Base-by-base conservation (phyloP, 1,140 invertebrate genomes). In the Caenorhabditis tropicalis region DNA sequence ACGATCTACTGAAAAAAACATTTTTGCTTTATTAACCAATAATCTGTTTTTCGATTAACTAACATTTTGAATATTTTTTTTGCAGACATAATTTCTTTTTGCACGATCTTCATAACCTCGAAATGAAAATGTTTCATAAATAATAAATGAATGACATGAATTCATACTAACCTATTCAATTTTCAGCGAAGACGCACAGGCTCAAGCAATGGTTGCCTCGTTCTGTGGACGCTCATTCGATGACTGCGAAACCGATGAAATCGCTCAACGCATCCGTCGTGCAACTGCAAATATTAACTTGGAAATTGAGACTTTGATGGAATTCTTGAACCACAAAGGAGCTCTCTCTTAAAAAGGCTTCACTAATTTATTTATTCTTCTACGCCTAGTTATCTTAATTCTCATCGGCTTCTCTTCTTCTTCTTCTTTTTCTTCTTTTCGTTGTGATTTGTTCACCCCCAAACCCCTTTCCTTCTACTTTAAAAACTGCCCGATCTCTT, bases 191-290 rank as follows among this genome's bases (percentile, higher is more conserved):
- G 90, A 91, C 46, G 90, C 89, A 0, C 90, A 91, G 53, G 90
- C 91, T 10, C 90, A 91, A 82, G 90, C 90, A n/a, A 91, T 91
- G 90, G 90, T 91, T 33, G 90, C 90, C 12, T 89, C 88, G 10
- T 91, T 91, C 83, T 91, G 90, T 86, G 90, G 90, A 19, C 89
- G 90, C 16, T 91, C 89, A n/a, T 91, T 91, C 84, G 90, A 91
- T 53, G 90, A 91, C 81, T 85, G 88, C 27, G 90, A 91, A 80
- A 91, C 90, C 0, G 90, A 91, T 79, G 90, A 91, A 87, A 91
- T 91, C 51, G 90, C 90, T 60, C 90, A 91, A 86, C 81, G 90
- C 46, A 91, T 91, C 33, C 85, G 90, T 51, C 86, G 88, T 33
- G 90, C 90, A 56, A 91, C 90, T 48, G 89, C 89, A 10, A 91